Conservation (phyloP, 2,797 vertebrate genomes). For the Spinus olivaceus region DNA sequence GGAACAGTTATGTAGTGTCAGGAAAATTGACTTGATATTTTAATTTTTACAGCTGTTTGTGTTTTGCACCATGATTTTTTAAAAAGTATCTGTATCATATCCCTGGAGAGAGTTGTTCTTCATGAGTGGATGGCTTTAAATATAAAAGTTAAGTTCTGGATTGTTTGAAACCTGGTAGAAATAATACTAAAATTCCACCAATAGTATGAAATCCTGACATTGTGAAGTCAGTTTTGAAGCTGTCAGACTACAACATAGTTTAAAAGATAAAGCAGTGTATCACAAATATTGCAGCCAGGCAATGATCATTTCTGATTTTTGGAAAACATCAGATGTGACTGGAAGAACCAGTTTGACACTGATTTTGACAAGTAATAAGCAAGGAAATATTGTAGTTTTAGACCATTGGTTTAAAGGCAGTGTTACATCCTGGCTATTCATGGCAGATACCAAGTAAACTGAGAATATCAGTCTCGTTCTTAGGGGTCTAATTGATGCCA, state of each 20-base stretch:
- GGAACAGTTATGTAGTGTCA: background rate
- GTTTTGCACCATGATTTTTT: background rate
- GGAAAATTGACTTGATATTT: background rate
- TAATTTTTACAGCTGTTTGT: constrained; percentile 34
- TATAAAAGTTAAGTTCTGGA: background rate
- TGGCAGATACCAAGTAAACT: background rate
- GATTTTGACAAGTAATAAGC: background rate
- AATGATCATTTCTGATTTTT: background rate
- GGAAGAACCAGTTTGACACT: background rate
- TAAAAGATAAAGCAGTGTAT: background rate
- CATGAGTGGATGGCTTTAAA: background rate
- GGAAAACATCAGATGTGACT: background rate
- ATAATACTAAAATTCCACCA: background rate
- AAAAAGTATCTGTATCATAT: background rate
- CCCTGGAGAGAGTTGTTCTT: background rate
- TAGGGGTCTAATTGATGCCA: background rate
- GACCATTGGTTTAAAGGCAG: background rate
- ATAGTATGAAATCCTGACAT: background rate
- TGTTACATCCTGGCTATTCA: background rate
- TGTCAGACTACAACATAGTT: background rate
- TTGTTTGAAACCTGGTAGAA: background rate
- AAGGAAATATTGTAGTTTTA: background rate
- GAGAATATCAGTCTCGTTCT: background rate
- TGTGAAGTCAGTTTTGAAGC: background rate
- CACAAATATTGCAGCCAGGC: background rate